Base-by-base conservation (phyloP, 1,140 invertebrate genomes). In the Philaenus spumarius region DNA sequence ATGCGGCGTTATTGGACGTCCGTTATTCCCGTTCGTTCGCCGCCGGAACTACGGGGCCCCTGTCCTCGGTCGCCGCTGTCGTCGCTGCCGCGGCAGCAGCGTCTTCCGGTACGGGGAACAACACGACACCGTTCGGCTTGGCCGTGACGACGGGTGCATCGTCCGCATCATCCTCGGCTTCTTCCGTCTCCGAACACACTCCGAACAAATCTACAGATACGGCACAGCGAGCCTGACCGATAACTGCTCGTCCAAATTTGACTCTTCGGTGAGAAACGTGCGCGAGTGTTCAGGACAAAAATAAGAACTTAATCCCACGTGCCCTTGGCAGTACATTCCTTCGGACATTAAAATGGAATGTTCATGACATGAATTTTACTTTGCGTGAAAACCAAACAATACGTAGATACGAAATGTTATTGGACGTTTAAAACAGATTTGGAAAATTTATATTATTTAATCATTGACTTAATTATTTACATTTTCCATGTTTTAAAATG, bases 1-100 rank as follows among this genome's bases (percentile, higher is more conserved):
- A 19, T 75, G 80, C 1, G 79, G 85, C 62, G 78, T 71, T 86
- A 1, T 69, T 86, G 26, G 83, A 86, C 66, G n/a, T n/a, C n/a
- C 78, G 74, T 0, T 86, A 85, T 62, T 83, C 83, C 53, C 73
- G 79, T 63, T 70, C 51, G 70, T 69, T 7, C 71, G 74, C 0
- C 72, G 72, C 9, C n/a, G 50, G 50, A 70, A 68, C n/a, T 69
- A 67, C 3, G 66, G 71, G 12, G 68, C 70, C 19, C 69, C 71
- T 5, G 6, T 67, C 71, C 0, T 73, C 74, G 1, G 68, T 76
- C 3, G 69, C 72, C 1, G 65, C 71, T 11, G 61, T 64, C n/a
- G 67, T 64, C 9, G 62, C 68, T 4, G 64, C 67, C 20, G 66
- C 66, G 14, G 63, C 66, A 6, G 58, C 65, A 30, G 55, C 64